Evolutionary conservation across 2,113 vertebrate genomes (phyloP), one percentile per base, ranked within the genome.

Genomic region (Stigmatopora argus): DNA sequence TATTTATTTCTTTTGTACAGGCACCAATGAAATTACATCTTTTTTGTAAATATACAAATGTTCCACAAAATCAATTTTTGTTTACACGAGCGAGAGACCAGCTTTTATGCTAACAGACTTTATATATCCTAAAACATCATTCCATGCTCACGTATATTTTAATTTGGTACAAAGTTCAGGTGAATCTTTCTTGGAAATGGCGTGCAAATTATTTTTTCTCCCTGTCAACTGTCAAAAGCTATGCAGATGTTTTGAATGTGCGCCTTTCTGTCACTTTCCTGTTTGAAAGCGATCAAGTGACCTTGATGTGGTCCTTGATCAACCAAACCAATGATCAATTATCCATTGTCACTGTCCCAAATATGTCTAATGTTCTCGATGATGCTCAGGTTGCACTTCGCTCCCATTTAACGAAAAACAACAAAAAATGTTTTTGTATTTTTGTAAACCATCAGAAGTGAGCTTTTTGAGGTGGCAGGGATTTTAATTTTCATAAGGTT

Each of bases 241-340:
- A 90, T 90, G 89, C 88, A 89, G 86, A 88, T 83, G 31, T 88
- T 84, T 84, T 89, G 88, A 90, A 88, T 89, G 89, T 90, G 85
- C 78, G 67, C 67, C 31, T 51, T 1, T 78, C 70, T 41, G 3
- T 82, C 57, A 62, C 69, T 75, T 66, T 69, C 38, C 64, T 65
- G 14, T 67, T 49, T 49, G 10, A 3, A 7, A 53, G 69, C 38
- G 17, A 41, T 64, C 19, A 73, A 68, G 83, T 73, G 76, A 58
- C 53, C 53, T 76, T 17, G 4, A 41, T 9, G 38, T 41, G 70
- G 68, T 74, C 45, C 58, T 75, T 64, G 47, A 55, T 78, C 66
- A 73, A 85, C 83, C 86, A 88, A 88, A 88, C 74, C 80, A 65
- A 69, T 69, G 67, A 72, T 47, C 26, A 73, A 21, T 63, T 26